Evolutionary conservation across 2,888 invertebrate species (phyloP), one percentile per base, ranked within the genome.

Genomic region (Bimastos eiseni): DNA sequence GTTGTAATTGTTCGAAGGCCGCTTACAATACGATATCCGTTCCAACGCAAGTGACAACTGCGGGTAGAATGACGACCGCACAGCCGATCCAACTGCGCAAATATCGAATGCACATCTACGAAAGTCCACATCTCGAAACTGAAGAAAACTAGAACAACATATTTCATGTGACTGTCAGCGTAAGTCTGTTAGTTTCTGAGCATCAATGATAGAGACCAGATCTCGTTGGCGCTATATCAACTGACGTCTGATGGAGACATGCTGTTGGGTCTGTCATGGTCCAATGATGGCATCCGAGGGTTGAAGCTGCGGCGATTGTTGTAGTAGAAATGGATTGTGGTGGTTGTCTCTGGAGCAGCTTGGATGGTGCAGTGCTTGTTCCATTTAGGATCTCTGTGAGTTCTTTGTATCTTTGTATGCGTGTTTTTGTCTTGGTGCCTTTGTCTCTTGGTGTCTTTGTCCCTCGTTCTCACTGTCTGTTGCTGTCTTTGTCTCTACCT

Each of bases 1-100:
- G 21, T 86, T 86, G 86, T 37, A 37, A 24, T 86, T 86, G 86
- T 36, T 86, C 86, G 36, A 34, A 36, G 86, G 34, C 37, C 36
- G 86, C 86, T 86, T 86, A 86, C 86, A 86, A 86, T 37, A 86
- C 86, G 36, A 30, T 86, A 37, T 86, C 86, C 36, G 37, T 36
- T 34, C 86, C 86, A 19, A 86, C 86, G 11, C n/a, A 30, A n/a
- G 70, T 70, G 30, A 21, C 86, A 30, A 3, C 86, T 37, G 37
- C 36, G 6, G 34, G 86, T 24, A 17, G 21, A 6, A 17, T 37
- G 37, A 34, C 86, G 86, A 37, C 86, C 8, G 19, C 21, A 8
- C 86, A 34, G 24, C 86, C 86, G 37, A 86, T 86, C 36, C 86
- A 36, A 24, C 21, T 86, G 86, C 86, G 86, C 37, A 34, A 86